Evolutionary conservation across 2,113 vertebrate species (phyloP), one percentile per base, ranked within the genome.

Genomic region (Acrocephalus kingi): DNA sequence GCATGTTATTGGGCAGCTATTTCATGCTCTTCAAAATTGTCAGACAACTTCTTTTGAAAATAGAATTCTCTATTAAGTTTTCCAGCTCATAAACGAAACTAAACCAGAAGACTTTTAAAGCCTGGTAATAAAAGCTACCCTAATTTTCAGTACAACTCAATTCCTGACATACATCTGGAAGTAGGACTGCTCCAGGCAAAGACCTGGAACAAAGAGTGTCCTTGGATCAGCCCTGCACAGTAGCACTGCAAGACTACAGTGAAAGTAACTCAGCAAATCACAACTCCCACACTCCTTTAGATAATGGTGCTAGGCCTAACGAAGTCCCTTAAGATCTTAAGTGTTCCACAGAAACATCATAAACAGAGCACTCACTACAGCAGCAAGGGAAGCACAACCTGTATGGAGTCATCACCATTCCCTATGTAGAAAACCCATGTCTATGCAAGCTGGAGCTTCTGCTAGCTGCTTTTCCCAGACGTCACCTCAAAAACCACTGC

Each of bases 141-240:
- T 76, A 68, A 66, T 83, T 94, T 84, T 82, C 66, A 91, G 31
- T 28, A 74, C 64, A 93, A 91, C 11, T 89, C 64, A 11, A 20
- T 77, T 46, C 92, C 90, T 96, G 84, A 91, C 81, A 75, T 30
- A 81, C 11, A 89, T 72, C 31, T 91, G 62, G 56, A 94, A 95
- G 67, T 51, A 87, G 54, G 52, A 83, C 77, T 76, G 69, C 84
- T 85, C 58, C 54, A 89, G 87, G 84, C 74, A 87, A 62, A 88
- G 79, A 89, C 35, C 56, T 84, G 64, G 30, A 91, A 89, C 11
- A 82, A 72, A 72, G 12, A n/a, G 10, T 0, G 1, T 54, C 67
- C 74, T 82, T 79, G 46, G 63, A 62, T 20, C 2, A 1, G 59
- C 39, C 46, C 48, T 31, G 37, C 11, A 48, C 22, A 21, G 31